Base-by-base conservation (phyloP, 2,113 vertebrate genomes). In the Typhlomys cinereus region DNA sequence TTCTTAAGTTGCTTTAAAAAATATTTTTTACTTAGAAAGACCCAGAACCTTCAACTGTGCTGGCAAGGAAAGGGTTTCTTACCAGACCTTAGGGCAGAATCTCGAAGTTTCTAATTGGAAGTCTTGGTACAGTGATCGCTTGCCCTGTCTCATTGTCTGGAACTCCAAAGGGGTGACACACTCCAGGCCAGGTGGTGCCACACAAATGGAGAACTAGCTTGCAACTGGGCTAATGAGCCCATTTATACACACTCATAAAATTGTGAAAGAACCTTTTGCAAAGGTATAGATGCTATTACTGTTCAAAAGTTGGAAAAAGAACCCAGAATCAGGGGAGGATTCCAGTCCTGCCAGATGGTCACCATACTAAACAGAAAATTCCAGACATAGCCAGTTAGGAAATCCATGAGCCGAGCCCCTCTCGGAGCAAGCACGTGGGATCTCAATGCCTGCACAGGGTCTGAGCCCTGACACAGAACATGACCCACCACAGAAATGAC, bases 141-240 rank as follows among this genome's bases (percentile, higher is more conserved):
- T 90, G 39, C n/a, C 54, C 88, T 85, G 27, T 64, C 88, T 93
- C 85, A 17, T 67, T 90, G 67, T 48, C 57, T 85, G 57, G 50
- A 25, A 85, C 50, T 92, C 67, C 39, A 44, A 88, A 93, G 67
- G 29, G 66, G 57, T 78, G 86, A 81, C 88, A 94, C 61, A 84
- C n/a, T 95, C 64, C 4, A 8, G 76, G 78, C 82, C 82, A 91
- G 25, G 59, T 46, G 71, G 89, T 93, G 74, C 52, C 93, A 91
- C 18, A n/a, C 54, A 93, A 81, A 94, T 95, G 92, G 95, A 87
- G 83, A 95, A 95, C 93, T 59, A 36, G 73, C 74, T 93, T 91
- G 62, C 39, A 59, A 79, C 15, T 73, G 59, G 36, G 61, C 90
- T 95, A 90, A 94, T 95, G 95, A 96, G 50, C 88, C 75, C 90